These are phyloP conservation scores for Tursiops truncatus DNA, from an alignment of 2,113 vertebrate species.

Conservation along the genomic window DNA sequence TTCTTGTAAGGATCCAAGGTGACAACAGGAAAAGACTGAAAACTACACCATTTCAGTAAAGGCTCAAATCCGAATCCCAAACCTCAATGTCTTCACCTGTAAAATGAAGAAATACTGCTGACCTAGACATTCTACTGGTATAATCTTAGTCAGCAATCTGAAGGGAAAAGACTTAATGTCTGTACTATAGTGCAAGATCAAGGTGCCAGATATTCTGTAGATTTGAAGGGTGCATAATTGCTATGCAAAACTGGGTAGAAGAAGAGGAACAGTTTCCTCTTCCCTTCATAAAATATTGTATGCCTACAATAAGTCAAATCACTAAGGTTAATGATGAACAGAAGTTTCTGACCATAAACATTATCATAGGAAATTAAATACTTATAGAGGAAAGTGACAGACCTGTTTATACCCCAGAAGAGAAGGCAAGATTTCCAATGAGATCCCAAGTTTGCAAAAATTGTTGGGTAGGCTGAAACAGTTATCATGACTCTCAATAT, in stretches of 20 bases:
- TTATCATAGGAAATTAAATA: slow-evolving; percentile 38
- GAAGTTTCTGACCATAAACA: slow-evolving; percentile 13
- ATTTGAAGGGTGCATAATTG: background rate
- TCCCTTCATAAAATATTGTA: slow-evolving; percentile 39
- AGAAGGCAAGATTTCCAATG: slow-evolving; percentile 2
- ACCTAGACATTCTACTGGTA: background rate
- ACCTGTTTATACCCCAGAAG: background rate
- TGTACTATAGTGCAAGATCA: background rate
- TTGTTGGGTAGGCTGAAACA: background rate
- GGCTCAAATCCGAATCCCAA: background rate
- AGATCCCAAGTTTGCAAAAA: background rate
- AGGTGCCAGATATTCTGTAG: background rate
- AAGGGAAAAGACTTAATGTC: background rate
- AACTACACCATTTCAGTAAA: background rate
- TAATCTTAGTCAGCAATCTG: background rate
- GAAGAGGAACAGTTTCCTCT: background rate
- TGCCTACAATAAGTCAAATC: slow-evolving; percentile 18
- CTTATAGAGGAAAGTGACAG: background rate
- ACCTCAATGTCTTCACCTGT: background rate
- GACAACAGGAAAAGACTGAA: background rate
- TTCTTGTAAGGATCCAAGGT: background rate
- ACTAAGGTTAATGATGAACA: slow-evolving; percentile 21
- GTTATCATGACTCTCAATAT: background rate
- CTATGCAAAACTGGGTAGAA: background rate
- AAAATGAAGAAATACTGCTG: background rate